Base-by-base conservation (phyloP, 2,888 invertebrate species). In the Lysandra bellargus region DNA sequence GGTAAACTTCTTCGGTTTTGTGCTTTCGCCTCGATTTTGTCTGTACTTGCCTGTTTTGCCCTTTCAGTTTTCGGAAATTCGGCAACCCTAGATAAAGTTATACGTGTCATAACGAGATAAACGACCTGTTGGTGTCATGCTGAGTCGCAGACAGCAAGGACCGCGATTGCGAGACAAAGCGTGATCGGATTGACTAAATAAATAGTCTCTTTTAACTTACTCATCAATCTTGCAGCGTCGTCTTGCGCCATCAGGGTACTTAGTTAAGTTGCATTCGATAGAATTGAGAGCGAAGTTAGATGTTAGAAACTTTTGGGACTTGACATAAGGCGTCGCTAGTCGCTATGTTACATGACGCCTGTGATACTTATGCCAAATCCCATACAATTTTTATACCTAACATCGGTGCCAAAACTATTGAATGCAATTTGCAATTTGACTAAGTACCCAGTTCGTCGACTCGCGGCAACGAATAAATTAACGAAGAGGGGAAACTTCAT, bases 141-240 rank as follows among this genome's bases (percentile, higher is more conserved):
- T 85, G 85, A 88, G 88, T 88, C 88, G 89, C 85, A 79, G 69
- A 75, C 73, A 75, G 79, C 79, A 90, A 91, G 89, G 88, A 88
- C 88, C 88, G 90, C 88, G 90, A 91, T 91, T 91, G 91, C 88
- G 87, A 90, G 90, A 90, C 90, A 90, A 91, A 90, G 89, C 91
- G 91, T 92, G 92, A 92, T 93, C 91, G 90, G 90, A 91, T 93
- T 92, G 89, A 89, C 90, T 92, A 92, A 90, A 92, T 91, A 92
- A 92, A 92, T 91, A 91, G 91, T 91, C 88, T 88, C 87, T 88
- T 89, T 89, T 86, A 87, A 86, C 90, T 88, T 88, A 88, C 90
- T 91, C 93, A 91, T 93, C 92, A 92, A 92, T 92, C 91, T 92
- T 90, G 85, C 87, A 89, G 88, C 87, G 89, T 89, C 88, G 89